These are phyloP conservation scores for Cryptosula pallasiana DNA, from an alignment of 2,888 invertebrate species.

Conservation along the genomic window DNA sequence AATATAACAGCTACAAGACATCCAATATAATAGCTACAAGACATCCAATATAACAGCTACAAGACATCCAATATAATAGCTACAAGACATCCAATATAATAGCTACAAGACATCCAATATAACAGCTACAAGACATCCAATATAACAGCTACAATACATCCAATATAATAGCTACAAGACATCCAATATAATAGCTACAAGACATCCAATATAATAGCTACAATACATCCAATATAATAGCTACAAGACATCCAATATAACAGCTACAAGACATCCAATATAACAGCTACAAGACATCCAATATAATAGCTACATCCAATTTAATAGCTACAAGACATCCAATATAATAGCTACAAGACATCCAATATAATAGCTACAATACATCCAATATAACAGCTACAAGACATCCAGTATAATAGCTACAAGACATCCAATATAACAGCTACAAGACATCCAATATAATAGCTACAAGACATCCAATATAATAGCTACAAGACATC, in stretches of 20 bases:
- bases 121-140: conserved; percentile 74
- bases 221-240: conserved; percentile 79
- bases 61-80: conserved; percentile 83
- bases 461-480: conserved; percentile 74
- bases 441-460: conserved; percentile 75
- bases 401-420: conserved; percentile 83
- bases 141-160: conserved; percentile 77
- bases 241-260: conserved; percentile 74
- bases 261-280: conserved; percentile 75
- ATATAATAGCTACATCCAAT: no score
- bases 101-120: conserved; percentile 75
- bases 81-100: conserved; percentile 74
- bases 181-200: conserved; percentile 83
- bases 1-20: conserved; percentile 74
- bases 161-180: conserved; percentile 75
- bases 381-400: conserved; percentile 83
- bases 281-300: conserved; percentile 68
- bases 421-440: conserved; percentile 74
- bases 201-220: conserved; percentile 83
- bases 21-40: conserved; percentile 83
- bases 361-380: conserved; percentile 83
- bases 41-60: conserved; percentile 83
- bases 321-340: conserved; percentile 77
- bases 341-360: conserved; percentile 74
- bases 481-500: conserved; percentile 77